Base-by-base conservation (phyloP, 2,797 vertebrate genomes). In the Rhinophrynus dorsalis region DNA sequence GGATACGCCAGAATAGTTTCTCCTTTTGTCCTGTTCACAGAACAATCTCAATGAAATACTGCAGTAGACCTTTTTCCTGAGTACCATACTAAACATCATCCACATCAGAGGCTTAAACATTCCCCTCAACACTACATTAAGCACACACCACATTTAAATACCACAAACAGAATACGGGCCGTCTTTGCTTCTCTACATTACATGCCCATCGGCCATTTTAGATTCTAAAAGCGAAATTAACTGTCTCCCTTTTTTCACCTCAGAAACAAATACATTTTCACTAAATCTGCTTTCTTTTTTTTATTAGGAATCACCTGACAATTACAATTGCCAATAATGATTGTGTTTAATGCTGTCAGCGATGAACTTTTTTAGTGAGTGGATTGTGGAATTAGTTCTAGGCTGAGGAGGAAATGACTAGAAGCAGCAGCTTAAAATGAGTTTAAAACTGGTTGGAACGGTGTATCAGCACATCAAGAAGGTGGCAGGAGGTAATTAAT, bases 101-200 rank as follows among this genome's bases (percentile, higher is more conserved):
- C 67, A 76, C 82, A 83, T 86, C 85, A 85, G 79, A 81, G 84
- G 83, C 85, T 87, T 87, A 87, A 85, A 81, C 83, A 86, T 86
- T 87, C 80, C 84, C 82, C 80, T 85, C 81, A 87, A 82, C 82
- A 83, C 79, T 80, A 81, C 83, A 85, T 87, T 87, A 85, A 85
- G 82, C 82, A 84, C 82, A 84, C 62, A 54, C 70, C 47, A 73
- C 81, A 77, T 85, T 87, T 85, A 87, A 86, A 85, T 84, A 86
- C 81, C 80, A 81, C 76, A 80, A 80, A 79, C 81, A 85, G 85
- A 86, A 2, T 78, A 78, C 79, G 75, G 81, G 81, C 80, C 81
- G 75, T 74, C 75, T 78, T 26, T 55, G 81, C 71, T 80, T 77
- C 70, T 77, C 82, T 82, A 83, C 82, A 81, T 85, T 83, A 83